These are phyloP conservation scores for Lochmaea capreae DNA, from an alignment of 2,888 invertebrate genomes.

Conservation along the genomic window DNA sequence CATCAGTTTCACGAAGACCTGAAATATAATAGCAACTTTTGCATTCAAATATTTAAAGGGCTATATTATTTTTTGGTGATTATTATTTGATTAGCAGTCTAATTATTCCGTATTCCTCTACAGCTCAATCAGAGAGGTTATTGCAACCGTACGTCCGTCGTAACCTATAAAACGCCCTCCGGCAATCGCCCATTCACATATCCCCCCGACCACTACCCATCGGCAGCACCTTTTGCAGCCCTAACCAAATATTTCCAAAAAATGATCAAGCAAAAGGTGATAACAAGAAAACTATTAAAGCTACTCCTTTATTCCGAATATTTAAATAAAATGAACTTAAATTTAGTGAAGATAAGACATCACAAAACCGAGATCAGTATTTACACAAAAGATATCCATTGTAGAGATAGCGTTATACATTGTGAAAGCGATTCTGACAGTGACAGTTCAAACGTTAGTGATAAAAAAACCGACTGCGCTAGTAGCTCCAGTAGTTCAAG, in stretches of 20 bases:
- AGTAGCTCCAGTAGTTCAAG: constrained; percentile 71
- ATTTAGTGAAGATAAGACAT: constrained; percentile 69
- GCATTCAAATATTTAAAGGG: too few relatives aligned
- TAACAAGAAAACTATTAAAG: constrained; percentile 79
- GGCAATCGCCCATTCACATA: constrained; percentile 70
- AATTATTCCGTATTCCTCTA: constrained; percentile 28
- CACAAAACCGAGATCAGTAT: constrained; percentile 66
- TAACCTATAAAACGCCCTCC: constrained; percentile 62
- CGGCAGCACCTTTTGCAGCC: constrained; percentile 82
- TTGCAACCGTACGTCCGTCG: constrained; percentile 68
- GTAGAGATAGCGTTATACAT: constrained; percentile 60
- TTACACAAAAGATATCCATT: constrained; percentile 56
- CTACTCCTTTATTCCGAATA: constrained; percentile 77
- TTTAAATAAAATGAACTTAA: constrained; percentile 68
- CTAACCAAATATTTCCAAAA: constrained; percentile 82
- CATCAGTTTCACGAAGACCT: too few relatives aligned
- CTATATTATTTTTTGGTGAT: not conserved
- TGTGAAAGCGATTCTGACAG: constrained; percentile 66
- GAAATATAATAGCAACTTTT: too few relatives aligned
- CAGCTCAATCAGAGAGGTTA: constrained; percentile 69
- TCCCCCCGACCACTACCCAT: constrained; percentile 80
- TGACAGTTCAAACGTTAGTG: constrained; percentile 61
- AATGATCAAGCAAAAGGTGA: constrained; percentile 78
- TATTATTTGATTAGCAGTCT: not conserved
- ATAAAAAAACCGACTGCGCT: constrained; percentile 71